Evolutionary conservation across 2,797 vertebrate species (phyloP).

Genomic region (Phrynocephalus guinanensis): DNA sequence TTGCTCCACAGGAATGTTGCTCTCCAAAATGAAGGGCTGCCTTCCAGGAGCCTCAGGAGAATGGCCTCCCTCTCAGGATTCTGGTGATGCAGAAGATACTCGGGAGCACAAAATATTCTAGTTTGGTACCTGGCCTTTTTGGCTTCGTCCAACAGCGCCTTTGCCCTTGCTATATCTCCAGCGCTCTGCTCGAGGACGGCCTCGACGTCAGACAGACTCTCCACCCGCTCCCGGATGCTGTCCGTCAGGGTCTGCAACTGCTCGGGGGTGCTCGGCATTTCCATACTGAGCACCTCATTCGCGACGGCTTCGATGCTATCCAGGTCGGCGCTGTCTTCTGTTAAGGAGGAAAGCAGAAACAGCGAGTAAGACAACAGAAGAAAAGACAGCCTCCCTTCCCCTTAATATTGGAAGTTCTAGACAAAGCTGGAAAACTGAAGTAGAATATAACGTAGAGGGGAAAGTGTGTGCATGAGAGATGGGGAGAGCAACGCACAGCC

Average conservation of each 20-base stretch:
- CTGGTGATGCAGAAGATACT: background rate
- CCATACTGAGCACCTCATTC: slow-evolving; percentile 93
- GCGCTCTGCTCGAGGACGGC: slow-evolving; percentile 90
- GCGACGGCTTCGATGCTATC: slow-evolving; percentile 95
- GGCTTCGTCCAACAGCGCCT: slow-evolving; percentile 89
- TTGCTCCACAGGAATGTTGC: background rate
- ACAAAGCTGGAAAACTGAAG: background rate
- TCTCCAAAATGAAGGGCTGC: background rate
- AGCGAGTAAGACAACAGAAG: background rate
- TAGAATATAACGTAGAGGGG: background rate
- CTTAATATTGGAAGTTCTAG: background rate
- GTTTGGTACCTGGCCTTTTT: slow-evolving; percentile 85
- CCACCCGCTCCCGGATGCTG: slow-evolving; percentile 90
- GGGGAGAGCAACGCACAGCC: background rate
- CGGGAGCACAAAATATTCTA: background rate
- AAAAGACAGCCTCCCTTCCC: background rate
- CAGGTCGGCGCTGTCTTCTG: slow-evolving; percentile 94
- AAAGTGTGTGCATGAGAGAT: background rate
- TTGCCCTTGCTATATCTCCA: slow-evolving; percentile 88
- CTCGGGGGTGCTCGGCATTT: slow-evolving; percentile 93
- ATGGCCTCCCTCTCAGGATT: background rate
- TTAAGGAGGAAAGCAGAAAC: slow-evolving; percentile 35
- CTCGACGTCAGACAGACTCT: slow-evolving; percentile 91
- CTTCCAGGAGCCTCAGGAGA: background rate
- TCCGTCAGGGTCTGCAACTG: slow-evolving; percentile 92